Base-by-base conservation (phyloP, 2,797 vertebrate species). In the Protosalanx chinensis region DNA sequence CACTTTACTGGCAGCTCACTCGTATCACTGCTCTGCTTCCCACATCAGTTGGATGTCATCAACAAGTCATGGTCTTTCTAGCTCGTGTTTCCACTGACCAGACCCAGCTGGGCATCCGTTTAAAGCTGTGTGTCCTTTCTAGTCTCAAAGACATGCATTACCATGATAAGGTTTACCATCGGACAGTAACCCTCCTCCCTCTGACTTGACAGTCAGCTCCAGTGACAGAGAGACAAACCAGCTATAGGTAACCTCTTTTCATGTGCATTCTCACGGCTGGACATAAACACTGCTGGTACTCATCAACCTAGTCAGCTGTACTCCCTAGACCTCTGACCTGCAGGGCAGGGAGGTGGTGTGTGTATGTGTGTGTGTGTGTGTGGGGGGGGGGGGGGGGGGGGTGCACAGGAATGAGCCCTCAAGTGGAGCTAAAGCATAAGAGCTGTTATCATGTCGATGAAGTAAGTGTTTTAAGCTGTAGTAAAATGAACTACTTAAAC, bases 71-170 rank as follows among this genome's bases (percentile, higher is more conserved):
- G 51, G 4, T 56, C 51, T 56, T 30, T 18, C 65, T 62, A 67
- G 60, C 71, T 41, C 41, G 67, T 46, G 58, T 70, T 67, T 77
- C 71, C 67, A 70, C 70, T 77, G 80, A 83, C 84, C 82, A 74
- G 64, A 74, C 72, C 79, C 84, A 83, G 81, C 84, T 85, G 82
- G 69, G 79, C 75, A 78, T 75, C 60, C 35, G 62, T 70, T 59
- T 65, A 64, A 84, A 80, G 73, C 72, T 80, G 75, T 67, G 72
- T 72, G 67, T 80, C 72, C 64, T 72, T 78, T 78, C 41, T 68
- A 29, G 57, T 71, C 74, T 73, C 72, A 72, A 56, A 69, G 72
- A 67, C 72, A 79, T 85, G 79, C 68, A 83, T 84, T 78, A 85
- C 79, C 78, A 79, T 81, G 79, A 82, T 27, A 70, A 58, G 70